A percentile compares a stretch with the other conserved stretches of the same genome.
These are phyloP conservation scores for Brachyhypopomus gauderio DNA, from an alignment of 2,113 vertebrate genomes.

Conservation along the genomic window DNA sequence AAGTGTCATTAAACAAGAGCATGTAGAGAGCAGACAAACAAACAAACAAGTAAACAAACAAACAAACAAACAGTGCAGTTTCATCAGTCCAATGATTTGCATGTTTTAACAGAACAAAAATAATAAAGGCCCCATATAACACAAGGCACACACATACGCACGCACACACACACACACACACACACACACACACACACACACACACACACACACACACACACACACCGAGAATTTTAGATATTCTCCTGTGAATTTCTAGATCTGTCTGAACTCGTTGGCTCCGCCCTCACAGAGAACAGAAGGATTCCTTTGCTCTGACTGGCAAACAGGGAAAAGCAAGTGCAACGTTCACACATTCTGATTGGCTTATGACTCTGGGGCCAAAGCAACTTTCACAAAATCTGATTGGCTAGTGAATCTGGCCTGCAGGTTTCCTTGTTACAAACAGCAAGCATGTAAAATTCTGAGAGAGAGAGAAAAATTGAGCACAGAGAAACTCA, in stretches of 20 bases:
- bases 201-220: not conserved
- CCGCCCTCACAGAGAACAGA: not conserved
- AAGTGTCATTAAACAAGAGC: not conserved
- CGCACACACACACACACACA: not conserved
- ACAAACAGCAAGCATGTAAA: constrained; percentile 7
- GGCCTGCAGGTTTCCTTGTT: constrained; percentile 14
- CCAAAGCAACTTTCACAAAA: not conserved
- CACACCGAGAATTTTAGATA: not conserved
- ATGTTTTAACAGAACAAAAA: too few relatives aligned
- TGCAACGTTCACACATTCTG: not conserved
- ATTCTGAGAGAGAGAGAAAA: not conserved
- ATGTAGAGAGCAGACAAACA: not conserved
- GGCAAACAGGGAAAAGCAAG: not conserved
- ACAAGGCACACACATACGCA: not conserved
- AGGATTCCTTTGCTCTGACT: constrained; percentile 34
- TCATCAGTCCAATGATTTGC: too few relatives aligned
- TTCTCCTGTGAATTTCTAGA: constrained; percentile 17
- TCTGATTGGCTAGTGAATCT: constrained; percentile 39
- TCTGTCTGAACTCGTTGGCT: constrained; percentile 50
- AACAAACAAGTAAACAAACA: not conserved
- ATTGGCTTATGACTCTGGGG: constrained; percentile 8
- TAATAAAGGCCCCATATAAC: too few relatives aligned
- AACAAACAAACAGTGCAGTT: not conserved
- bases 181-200: not conserved
- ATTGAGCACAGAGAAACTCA: constrained; percentile 37